phyloP scores from a whole-genome alignment of 2,113 vertebrate genomes.

The Zosterops borbonicus region DNA sequence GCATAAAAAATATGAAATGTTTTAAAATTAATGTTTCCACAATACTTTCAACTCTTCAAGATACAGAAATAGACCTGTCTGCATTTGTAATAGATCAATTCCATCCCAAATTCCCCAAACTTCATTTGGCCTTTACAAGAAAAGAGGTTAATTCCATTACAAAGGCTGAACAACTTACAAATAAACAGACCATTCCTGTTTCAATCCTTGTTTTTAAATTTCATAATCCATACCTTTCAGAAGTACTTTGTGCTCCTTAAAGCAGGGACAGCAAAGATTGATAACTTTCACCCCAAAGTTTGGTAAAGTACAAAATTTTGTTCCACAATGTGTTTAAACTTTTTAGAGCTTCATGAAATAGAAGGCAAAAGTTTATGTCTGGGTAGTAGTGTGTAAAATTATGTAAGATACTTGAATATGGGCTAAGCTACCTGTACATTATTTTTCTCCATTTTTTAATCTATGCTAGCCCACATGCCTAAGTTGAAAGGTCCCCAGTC shows the following conservation, averaged over 20 bases:
- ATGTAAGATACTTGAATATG: background rate
- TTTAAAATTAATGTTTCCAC: constrained; percentile 44
- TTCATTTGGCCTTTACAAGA: background rate
- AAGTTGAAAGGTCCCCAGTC: background rate
- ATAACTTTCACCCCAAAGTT: background rate
- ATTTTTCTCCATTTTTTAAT: background rate
- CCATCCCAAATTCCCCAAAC: background rate
- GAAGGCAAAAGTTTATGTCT: background rate
- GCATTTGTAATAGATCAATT: background rate
- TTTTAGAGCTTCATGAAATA: background rate
- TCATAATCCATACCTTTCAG: background rate
- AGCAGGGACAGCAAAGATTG: background rate
- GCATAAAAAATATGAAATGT: constrained; percentile 9
- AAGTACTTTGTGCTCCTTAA: background rate
- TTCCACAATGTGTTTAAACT: background rate
- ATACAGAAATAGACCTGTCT: background rate
- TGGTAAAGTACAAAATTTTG: background rate
- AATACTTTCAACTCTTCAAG: constrained; percentile 23
- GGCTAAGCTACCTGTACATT: background rate
- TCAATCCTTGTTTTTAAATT: background rate
- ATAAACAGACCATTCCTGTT: background rate
- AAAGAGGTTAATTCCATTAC: background rate
- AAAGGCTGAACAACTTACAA: background rate
- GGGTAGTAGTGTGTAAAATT: background rate
- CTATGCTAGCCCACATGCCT: background rate